These are phyloP conservation scores for Steatornis caripensis DNA, from an alignment of 2,113 vertebrate species.

Conservation along the genomic window DNA sequence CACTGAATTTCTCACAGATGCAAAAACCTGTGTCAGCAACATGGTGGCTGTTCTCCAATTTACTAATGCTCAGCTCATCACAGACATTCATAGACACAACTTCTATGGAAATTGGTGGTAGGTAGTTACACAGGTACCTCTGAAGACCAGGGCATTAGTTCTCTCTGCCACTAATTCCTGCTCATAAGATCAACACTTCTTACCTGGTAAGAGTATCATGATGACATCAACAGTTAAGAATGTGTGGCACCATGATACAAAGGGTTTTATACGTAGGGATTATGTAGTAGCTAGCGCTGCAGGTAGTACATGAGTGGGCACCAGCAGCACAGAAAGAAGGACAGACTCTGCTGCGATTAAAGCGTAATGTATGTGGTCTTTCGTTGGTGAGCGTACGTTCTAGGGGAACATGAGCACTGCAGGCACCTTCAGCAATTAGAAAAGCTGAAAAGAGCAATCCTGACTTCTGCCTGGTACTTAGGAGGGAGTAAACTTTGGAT, in stretches of 20 bases:
- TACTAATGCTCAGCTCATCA: not conserved
- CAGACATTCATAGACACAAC: not conserved
- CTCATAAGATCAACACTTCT: not conserved
- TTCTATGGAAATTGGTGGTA: not conserved
- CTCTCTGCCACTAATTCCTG: not conserved
- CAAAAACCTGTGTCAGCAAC: not conserved
- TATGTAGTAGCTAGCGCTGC: not conserved
- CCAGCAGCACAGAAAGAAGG: not conserved
- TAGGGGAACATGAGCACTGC: not conserved
- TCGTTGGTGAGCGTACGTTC: not conserved
- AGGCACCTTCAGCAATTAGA: not conserved
- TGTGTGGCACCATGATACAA: not conserved
- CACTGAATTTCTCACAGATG: not conserved
- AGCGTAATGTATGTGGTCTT: not conserved
- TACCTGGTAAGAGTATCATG: not conserved
- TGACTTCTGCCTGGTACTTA: not conserved
- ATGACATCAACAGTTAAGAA: not conserved
- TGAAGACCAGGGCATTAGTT: not conserved
- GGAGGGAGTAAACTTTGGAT: not conserved
- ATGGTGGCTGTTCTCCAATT: not conserved
- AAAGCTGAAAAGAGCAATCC: not conserved
- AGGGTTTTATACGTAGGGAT: not conserved
- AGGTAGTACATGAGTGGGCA: not conserved
- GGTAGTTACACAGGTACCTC: not conserved
- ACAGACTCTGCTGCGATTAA: not conserved